Evolutionary conservation across 2,797 vertebrate species (phyloP).

Genomic region (Cirrhinus molitorella): DNA sequence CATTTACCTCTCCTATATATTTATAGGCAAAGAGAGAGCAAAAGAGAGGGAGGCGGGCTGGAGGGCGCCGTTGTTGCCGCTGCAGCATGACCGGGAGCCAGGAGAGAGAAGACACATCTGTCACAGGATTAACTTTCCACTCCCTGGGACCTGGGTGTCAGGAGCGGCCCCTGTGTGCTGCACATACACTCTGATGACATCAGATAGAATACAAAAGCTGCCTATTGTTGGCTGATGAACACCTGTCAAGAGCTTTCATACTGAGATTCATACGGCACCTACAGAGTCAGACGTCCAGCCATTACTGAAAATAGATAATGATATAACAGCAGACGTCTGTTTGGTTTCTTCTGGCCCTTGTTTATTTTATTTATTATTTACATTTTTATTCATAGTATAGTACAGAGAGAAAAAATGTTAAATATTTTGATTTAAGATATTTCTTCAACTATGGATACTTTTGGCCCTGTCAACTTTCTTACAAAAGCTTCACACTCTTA

Average conservation of each 20-base stretch:
- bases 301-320: slow-evolving; percentile 18
- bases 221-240: slow-evolving; percentile 51
- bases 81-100: slow-evolving; percentile 89
- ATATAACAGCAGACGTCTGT: neutral
- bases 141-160: slow-evolving; percentile 90
- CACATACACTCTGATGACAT: slow-evolving; percentile 62
- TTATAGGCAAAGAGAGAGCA: slow-evolving; percentile 60
- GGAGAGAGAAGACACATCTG: slow-evolving; percentile 92
- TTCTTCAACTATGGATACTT: neutral
- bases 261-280: slow-evolving; percentile 1
- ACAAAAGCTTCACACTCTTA: neutral
- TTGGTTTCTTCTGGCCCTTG: neutral
- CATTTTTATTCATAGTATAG: neutral
- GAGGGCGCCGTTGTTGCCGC: slow-evolving; percentile 72
- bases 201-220: slow-evolving; percentile 64
- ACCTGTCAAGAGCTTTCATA: slow-evolving; percentile 46
- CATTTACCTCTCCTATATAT: slow-evolving; percentile 66
- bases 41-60: slow-evolving; percentile 76
- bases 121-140: slow-evolving; percentile 94
- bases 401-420: neutral
- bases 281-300: neutral
- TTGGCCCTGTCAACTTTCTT: neutral
- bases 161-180: slow-evolving; percentile 58
- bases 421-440: neutral
- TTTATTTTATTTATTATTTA: neutral